Base-by-base conservation (phyloP, 1,140 invertebrate species). In the Bactericera cockerelli region DNA sequence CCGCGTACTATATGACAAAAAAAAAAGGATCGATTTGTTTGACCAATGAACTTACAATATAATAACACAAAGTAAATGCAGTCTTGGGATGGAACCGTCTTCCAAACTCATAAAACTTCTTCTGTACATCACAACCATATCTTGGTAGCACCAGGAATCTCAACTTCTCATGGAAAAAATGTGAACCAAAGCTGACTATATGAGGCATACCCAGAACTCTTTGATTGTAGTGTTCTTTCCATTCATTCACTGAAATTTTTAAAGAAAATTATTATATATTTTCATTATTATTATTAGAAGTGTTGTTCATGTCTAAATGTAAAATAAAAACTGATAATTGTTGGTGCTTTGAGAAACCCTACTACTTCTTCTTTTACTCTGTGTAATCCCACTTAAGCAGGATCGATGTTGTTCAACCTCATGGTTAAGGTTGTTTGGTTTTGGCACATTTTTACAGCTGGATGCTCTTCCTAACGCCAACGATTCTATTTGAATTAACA, bases 91-190 rank as follows among this genome's bases (percentile, higher is more conserved):
- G 81, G 63, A 82, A 87, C 65, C 70, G 76, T 70, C 77, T 78
- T 65, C 74, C 82, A 76, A 78, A 79, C 66, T 69, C 74, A 64
- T 75, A 76, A 74, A 81, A 79, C 38, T 95, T 72, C 74, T 89
- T 88, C 66, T 93, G 86, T 28, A 98, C 73, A 71, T 97, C 93
- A 61, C 80, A 78, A 63, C 90, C 85, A 73, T 89, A 96, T 63
- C 89, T 79, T 21, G 89, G 89, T 68, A 98, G 79, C 0, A 98
- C 85, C 66, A 98, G 78, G 74, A 97, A 98, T 60, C 94, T 76
- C 67, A 92, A 95, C 64, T 80, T 74, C 16, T 78, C 77, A 54
- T 79, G 75, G 62, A 79, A 79, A 49, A 77, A 69, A 69, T 88
- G 81, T 31, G 83, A 83, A 2, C 94, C 94, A 63, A 84, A 88